Conservation (phyloP, 2,113 vertebrate species). For the Coracopsis vasa region DNA sequence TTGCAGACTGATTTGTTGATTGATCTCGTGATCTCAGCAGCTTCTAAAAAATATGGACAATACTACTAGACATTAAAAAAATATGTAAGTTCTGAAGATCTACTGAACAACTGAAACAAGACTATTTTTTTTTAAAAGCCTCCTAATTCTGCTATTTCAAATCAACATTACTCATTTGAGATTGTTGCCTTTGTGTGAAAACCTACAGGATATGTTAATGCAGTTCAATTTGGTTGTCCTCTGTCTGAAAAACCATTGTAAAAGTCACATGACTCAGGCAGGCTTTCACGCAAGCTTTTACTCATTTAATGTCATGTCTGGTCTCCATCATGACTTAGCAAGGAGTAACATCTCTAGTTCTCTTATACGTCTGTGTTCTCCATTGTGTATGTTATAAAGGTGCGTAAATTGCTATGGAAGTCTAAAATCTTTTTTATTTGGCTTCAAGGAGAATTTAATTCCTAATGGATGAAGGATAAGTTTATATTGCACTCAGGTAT, state of each 20-base stretch:
- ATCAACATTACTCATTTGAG: background rate
- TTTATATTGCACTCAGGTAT: background rate
- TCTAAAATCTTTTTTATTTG: background rate
- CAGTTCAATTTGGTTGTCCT: background rate
- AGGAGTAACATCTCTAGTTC: background rate
- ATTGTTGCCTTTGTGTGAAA: background rate
- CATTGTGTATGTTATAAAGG: background rate
- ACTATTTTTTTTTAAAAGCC: background rate
- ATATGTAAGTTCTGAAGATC: background rate
- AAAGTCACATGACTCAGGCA: background rate
- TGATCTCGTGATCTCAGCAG: constrained; percentile 17
- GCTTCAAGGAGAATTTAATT: background rate
- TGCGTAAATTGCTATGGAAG: background rate
- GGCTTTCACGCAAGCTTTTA: background rate
- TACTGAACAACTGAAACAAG: background rate
- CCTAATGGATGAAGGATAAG: background rate
- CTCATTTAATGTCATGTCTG: background rate
- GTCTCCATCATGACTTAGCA: background rate
- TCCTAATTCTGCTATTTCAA: background rate
- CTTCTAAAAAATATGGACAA: constrained; percentile 31
- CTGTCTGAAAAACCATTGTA: background rate
- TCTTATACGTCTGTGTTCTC: background rate
- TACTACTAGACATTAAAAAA: background rate
- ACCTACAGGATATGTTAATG: background rate
- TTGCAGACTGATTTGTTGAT: constrained; percentile 33